Percentiles rank a stretch among this genome's conserved stretches.
Conservation (phyloP, 2,888 invertebrate species). For the Rhimphoctona megacephalus region DNA sequence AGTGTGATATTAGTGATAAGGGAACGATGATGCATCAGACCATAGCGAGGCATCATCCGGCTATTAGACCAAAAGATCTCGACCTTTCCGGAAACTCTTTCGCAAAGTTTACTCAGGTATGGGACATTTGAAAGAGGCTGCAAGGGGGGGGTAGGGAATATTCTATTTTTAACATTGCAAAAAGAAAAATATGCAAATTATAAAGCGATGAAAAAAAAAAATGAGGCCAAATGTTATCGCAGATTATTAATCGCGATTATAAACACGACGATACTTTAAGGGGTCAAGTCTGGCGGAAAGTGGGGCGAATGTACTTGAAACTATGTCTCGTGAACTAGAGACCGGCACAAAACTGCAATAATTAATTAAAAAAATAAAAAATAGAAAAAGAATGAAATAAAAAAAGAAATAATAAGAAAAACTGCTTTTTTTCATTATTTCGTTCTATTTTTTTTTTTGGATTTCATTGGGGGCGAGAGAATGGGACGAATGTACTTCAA, state of each 20-base stretch:
- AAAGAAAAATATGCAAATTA: neutral
- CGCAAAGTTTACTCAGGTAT: conserved; percentile 70
- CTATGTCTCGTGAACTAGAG: neutral
- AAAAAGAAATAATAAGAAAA: no score
- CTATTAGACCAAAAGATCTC: conserved; percentile 71
- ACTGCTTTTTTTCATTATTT: no score
- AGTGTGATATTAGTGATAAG: conserved; percentile 14
- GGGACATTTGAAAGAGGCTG: neutral
- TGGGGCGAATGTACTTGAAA: neutral
- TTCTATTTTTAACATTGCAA: neutral
- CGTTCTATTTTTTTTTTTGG: no score
- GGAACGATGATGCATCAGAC: conserved; percentile 65
- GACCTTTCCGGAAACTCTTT: conserved; percentile 67
- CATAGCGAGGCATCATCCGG: conserved; percentile 64
- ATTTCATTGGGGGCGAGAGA: no score
- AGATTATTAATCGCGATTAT: conserved; percentile 27
- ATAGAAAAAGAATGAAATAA: no score
- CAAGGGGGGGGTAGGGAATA: no score
- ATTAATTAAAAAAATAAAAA: no score
- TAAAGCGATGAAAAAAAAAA: neutral
- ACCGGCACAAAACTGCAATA: neutral
- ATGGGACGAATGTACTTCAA: no score
- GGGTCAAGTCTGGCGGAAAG: conserved; percentile 7
- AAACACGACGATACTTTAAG: conserved; percentile 14
- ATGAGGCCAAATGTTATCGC: conserved; percentile 3